A percentile compares a stretch with the other conserved stretches of the same genome.
These are phyloP conservation scores for Kuschelorhynchus macadamiae DNA, from an alignment of 2,888 invertebrate genomes.

Conservation along the genomic window DNA sequence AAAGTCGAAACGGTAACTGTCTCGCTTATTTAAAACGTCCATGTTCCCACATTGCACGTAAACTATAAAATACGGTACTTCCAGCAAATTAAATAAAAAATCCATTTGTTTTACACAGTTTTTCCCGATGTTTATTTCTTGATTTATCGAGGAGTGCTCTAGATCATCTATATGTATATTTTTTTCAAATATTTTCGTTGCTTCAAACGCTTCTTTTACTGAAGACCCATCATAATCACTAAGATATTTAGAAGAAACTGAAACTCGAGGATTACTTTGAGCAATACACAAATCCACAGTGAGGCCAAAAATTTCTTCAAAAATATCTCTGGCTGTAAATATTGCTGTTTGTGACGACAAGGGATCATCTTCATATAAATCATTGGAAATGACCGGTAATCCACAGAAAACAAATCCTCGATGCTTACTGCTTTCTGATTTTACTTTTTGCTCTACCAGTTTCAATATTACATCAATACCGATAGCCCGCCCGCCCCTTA, in stretches of 20 bases:
- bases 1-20: conserved; percentile 62
- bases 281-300: conserved; percentile 52
- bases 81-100: conserved; percentile 62
- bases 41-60: conserved; percentile 72
- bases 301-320: conserved; percentile 63
- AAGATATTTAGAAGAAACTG: conserved; percentile 50
- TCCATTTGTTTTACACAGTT: conserved; percentile 62
- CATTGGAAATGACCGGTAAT: conserved; percentile 74
- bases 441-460: conserved; percentile 71
- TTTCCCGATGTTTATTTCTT: conserved; percentile 50
- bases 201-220: background rate
- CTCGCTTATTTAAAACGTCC: conserved; percentile 70
- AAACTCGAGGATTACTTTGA: conserved; percentile 53
- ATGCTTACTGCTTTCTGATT: conserved; percentile 71
- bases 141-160: conserved; percentile 52
- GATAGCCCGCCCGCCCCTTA: conserved; percentile 71
- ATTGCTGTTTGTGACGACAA: conserved; percentile 65
- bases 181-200: background rate
- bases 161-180: conserved; percentile 4
- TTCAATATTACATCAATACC: conserved; percentile 70
- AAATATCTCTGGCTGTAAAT: conserved; percentile 65
- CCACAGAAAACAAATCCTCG: conserved; percentile 78
- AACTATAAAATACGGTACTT: conserved; percentile 69
- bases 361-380: conserved; percentile 65
- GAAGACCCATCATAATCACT: conserved; percentile 37